Evolutionary conservation across 1,140 invertebrate genomes (phyloP), one percentile per base, ranked within the genome.

Genomic region (Doryteuthis pealeii): DNA sequence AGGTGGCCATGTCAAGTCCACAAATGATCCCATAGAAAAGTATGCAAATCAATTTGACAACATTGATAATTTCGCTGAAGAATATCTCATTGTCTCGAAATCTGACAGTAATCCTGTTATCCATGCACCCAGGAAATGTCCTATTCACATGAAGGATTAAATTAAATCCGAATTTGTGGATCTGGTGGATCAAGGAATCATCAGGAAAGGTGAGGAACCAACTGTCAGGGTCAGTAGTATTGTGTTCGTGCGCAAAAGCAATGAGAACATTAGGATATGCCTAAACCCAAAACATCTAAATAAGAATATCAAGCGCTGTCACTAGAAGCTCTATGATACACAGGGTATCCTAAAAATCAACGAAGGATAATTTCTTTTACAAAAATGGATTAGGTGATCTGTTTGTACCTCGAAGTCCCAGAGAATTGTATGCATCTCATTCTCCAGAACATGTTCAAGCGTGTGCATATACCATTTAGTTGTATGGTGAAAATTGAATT

Each of bases 181-280:
- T 33, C 35, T 78, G 65, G 77, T 40, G 10, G 43, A 28, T 40
- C 28, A 77, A 30, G 74, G 69, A 32, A 77, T 87, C 66, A 83
- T 88, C 68, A 43, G 76, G 62, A 74, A 74, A 77, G 82, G 86
- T 12, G 78, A 83, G 71, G 74, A 83, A 71, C 76, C 80, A 12
- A 83, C 79, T n/a, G 80, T 82, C 32, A 83, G 79, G 79, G 73
- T 79, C 8, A 75, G 67, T 45, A 71, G 66, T 26, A 31, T 83
- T 22, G 77, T 81, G n/a, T 45, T 79, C 49, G 76, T 80, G 18
- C 35, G 75, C 49, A 83, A 79, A 49, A 72, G 58, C 6, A 72
- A 73, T 71, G 83, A 82, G 54, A 73, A 75, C 12, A 65, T 75
- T 35, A 26, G 81, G 72, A 45, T 80, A 6, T 83, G 82, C 58